Base-by-base conservation (phyloP, 2,797 vertebrate species). In the Enteromius treurensis region DNA sequence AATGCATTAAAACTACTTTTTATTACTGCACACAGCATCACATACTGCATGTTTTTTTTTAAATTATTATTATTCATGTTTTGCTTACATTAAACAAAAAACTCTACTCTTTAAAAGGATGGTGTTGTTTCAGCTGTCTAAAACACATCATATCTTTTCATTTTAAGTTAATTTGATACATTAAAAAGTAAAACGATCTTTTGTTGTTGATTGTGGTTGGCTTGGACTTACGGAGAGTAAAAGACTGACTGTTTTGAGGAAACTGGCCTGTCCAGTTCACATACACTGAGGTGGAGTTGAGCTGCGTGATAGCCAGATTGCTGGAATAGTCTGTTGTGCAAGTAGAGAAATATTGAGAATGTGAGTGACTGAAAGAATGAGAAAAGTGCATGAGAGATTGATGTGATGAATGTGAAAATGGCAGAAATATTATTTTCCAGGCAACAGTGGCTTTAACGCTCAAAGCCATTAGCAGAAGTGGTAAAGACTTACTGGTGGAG, bases 401-500 rank as follows among this genome's bases (percentile, higher is more conserved):
- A 75, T 21, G 51, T 14, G 37, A 1, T 34, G 55, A 81, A 34
- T 34, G 29, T 40, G 9, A 60, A 71, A 21, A 60, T 58, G 40
- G n/a, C 21, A 45, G 9, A 65, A 67, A 49, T 14, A 45, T 51
- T 1, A 9, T 29, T 51, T 65, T 55, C 19, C 6, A 11, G 7
- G 45, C 40, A 67, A 79, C 45, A 68, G 29, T 45, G 49, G 1
- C 5, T 10, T 42, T 14, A 11, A 40, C 67, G n/a, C 19, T 29
- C 19, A 58, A 80, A 79, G 49, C 13, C 7, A 5, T 11, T 67
- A 37, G 13, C 19, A 77, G 29, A 77, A 5, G 26, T 26, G 10
- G 10, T 19, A 15, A 82, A 45, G 11, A 51, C 85, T 77, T 86
- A 87, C 86, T 26, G 70, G 83, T 82, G 13, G 76, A 71, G 58